phyloP scores from a whole-genome alignment of 2,113 vertebrate species.

The Triplophysa rosa region DNA sequence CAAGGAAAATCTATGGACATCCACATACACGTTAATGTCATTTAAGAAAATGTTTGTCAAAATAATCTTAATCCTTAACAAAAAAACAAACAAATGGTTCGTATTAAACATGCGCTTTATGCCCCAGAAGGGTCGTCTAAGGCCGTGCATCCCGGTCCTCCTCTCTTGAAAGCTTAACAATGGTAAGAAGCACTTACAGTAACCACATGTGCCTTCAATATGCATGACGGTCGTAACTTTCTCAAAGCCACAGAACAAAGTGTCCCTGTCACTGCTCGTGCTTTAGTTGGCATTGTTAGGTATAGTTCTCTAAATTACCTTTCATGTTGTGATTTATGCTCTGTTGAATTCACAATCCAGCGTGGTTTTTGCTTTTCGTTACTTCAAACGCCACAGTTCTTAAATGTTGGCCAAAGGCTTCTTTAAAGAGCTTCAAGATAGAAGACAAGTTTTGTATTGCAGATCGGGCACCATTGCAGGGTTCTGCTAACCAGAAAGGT shows the following conservation, averaged over 20 bases:
- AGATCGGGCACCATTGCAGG: neutral
- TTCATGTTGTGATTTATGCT: conserved; percentile 29
- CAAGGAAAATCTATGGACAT: neutral
- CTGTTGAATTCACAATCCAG: conserved; percentile 34
- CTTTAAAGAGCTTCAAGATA: conserved; percentile 1
- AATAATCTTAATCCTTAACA: too few species aligned
- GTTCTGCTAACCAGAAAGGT: conserved; percentile 22
- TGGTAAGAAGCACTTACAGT: conserved; percentile 20
- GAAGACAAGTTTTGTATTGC: conserved; percentile 3
- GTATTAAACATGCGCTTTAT: neutral
- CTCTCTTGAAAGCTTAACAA: conserved; percentile 30
- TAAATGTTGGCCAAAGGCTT: conserved; percentile 10
- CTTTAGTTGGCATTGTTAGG: conserved; percentile 37
- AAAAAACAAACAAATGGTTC: too few species aligned
- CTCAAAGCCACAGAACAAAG: conserved; percentile 19
- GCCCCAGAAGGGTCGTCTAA: neutral
- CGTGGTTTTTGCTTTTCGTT: conserved; percentile 35
- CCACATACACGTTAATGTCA: neutral
- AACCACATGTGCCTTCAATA: conserved; percentile 34
- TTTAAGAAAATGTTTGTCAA: too few species aligned
- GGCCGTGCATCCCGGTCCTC: neutral
- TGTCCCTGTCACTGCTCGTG: conserved; percentile 39
- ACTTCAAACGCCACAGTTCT: conserved; percentile 10
- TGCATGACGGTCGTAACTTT: conserved; percentile 5
- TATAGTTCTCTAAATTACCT: conserved; percentile 33